Base-by-base conservation (phyloP, 2,888 invertebrate species). In the Pseudococcus viburni region DNA sequence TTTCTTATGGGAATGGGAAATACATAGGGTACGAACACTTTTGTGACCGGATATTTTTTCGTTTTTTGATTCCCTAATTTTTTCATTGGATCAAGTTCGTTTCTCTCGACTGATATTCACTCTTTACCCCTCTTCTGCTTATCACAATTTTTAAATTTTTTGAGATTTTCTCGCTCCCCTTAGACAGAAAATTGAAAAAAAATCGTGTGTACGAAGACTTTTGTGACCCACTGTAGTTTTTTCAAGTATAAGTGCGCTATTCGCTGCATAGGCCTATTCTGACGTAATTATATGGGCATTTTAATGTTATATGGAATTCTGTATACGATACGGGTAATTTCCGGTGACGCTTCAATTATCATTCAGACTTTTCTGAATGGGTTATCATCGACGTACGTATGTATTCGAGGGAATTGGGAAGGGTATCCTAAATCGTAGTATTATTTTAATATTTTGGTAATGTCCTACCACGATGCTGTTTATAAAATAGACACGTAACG, bases 271-370 rank as follows among this genome's bases (percentile, higher is more conserved):
- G 19, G 59, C 2, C 33, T 73, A 15, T 80, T 80, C 3, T 80
- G 80, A n/a, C 19, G 42, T 80, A 80, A 80, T 80, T 80, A 80
- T 80, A n/a, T n/a, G 33, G 26, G 68, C 11, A 33, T 80, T 42
- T 80, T 42, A 15, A 42, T 33, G 22, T 7, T 77, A 17, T 15
- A 42, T 80, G n/a, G 42, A n/a, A 42, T 80, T 17, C 22, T 80
- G 17, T 19, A 9, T 33, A 7, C 15, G n/a, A 80, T 80, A n/a
- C 42, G 80, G 80, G n/a, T 77, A 42, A 80, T 80, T 42, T 42
- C 42, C 26, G 26, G 26, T 17, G 68, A 33, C 77, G 17, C 77
- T 33, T 15, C 64, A 22, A 64, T 55, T 17, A 55, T 55, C 55
- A 55, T 55, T 17, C 55, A 4, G 17, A 22, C 22, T 2, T 64